Percentiles rank a stretch among this genome's conserved stretches.
phyloP scores from a whole-genome alignment of 2,888 invertebrate species.

The Physocephala rufipes region DNA sequence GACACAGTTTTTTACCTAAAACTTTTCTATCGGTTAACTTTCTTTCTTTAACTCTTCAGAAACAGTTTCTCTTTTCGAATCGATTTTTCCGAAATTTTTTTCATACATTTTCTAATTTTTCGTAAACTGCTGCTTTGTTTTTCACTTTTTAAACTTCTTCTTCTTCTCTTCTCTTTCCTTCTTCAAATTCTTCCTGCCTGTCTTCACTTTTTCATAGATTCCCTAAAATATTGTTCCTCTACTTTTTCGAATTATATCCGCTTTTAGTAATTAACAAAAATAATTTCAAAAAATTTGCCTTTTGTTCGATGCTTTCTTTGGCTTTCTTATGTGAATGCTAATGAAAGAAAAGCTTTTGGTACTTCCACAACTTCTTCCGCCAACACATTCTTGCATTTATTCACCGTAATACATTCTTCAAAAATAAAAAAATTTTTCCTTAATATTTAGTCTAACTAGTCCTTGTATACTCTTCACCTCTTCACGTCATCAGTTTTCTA shows the following conservation, averaged over 20 bases:
- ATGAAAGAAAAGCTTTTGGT: conserved; percentile 4
- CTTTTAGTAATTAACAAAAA: neutral
- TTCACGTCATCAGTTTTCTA: neutral
- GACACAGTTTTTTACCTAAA: too few relatives aligned
- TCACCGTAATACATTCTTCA: neutral
- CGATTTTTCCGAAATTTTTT: neutral
- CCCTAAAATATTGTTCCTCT: neutral
- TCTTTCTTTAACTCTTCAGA: neutral
- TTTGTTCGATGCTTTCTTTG: conserved; percentile 4
- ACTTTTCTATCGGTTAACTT: neutral
- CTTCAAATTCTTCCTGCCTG: neutral
- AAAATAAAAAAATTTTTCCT: neutral
- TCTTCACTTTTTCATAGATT: neutral
- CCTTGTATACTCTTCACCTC: neutral
- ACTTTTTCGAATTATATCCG: conserved; percentile 24
- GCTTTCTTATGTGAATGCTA: neutral
- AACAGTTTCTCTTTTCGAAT: neutral
- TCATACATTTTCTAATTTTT: conserved; percentile 8
- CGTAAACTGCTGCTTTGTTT: conserved; percentile 10
- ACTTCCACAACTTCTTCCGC: neutral
- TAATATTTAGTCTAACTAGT: neutral
- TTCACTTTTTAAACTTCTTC: neutral
- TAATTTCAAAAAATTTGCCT: conserved; percentile 3
- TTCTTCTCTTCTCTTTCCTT: neutral
- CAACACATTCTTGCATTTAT: neutral